phyloP scores from a whole-genome alignment of 2,113 vertebrate genomes.

The Scortum barcoo region DNA sequence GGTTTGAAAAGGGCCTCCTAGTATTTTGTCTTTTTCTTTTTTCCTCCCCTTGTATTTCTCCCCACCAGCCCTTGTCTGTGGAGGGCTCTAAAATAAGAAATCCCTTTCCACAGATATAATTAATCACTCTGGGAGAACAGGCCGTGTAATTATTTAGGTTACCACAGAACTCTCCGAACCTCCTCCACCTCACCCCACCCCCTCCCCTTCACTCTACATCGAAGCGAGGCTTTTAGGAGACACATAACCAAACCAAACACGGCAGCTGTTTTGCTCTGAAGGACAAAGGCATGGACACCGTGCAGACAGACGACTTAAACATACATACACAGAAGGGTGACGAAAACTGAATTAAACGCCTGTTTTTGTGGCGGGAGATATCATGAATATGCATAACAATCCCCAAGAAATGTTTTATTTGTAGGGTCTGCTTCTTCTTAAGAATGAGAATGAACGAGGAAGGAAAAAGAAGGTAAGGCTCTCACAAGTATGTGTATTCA shows the following conservation, averaged over 20 bases:
- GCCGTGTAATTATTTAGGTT: slow-evolving; percentile 89
- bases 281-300: neutral
- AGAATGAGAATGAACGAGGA: too few species aligned
- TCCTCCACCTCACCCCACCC: slow-evolving; percentile 10
- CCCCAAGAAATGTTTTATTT: neutral
- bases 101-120: slow-evolving; percentile 87
- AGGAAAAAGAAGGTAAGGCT: neutral
- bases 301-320: neutral
- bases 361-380: neutral
- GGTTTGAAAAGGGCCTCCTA: slow-evolving; percentile 83
- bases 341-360: neutral
- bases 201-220: slow-evolving; percentile 42
- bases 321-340: neutral
- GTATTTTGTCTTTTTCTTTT: slow-evolving; percentile 66
- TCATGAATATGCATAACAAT: neutral
- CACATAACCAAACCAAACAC: slow-evolving; percentile 40
- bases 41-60: slow-evolving; percentile 63
- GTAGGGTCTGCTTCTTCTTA: neutral
- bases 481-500: neutral
- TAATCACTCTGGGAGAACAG: slow-evolving; percentile 88
- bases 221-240: slow-evolving; percentile 52
- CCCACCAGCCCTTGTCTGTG: slow-evolving; percentile 77
- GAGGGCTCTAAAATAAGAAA: slow-evolving; percentile 87
- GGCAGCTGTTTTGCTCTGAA: slow-evolving; percentile 2
- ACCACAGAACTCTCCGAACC: slow-evolving; percentile 77